These are phyloP conservation scores for Volucella zonaria DNA, from an alignment of 2,888 invertebrate genomes.

Conservation along the genomic window DNA sequence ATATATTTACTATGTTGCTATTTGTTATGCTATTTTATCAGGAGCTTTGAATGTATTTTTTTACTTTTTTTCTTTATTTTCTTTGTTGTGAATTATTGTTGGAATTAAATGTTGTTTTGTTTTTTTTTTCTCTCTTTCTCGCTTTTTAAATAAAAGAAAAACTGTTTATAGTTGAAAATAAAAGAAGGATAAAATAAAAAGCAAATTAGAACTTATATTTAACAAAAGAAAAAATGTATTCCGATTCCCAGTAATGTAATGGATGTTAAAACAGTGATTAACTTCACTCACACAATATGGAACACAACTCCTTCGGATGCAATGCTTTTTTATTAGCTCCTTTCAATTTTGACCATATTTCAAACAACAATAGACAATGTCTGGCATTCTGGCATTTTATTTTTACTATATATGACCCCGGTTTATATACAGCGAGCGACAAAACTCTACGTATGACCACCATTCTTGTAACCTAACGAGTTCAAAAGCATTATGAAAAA, in stretches of 20 bases:
- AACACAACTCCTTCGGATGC: no score
- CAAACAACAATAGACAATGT: no score
- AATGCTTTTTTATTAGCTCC: no score
- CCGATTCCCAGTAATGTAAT: constrained; percentile 22
- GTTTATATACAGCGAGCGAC: no score
- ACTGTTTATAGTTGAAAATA: constrained; percentile 11
- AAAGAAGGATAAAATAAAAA: not conserved
- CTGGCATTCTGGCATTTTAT: no score
- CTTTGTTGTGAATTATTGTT: constrained; percentile 28
- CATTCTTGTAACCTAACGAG: no score
- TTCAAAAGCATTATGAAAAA: no score
- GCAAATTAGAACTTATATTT: constrained; percentile 20
- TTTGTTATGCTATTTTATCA: constrained; percentile 67
- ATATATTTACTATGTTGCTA: constrained; percentile 66
- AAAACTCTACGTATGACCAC: no score
- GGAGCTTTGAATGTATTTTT: constrained; percentile 60
- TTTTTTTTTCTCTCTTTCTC: not conserved
- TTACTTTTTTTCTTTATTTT: constrained; percentile 7
- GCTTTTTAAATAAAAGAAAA: not conserved
- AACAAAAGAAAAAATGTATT: constrained; percentile 2
- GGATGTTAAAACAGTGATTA: no score
- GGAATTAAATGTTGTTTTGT: constrained; percentile 1
- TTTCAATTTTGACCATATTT: no score
- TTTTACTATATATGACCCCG: no score
- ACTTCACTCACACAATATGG: no score